Percentiles rank a stretch among this genome's conserved stretches.
phyloP scores from a whole-genome alignment of 2,797 vertebrate genomes.

The Fistularia commersonii region DNA sequence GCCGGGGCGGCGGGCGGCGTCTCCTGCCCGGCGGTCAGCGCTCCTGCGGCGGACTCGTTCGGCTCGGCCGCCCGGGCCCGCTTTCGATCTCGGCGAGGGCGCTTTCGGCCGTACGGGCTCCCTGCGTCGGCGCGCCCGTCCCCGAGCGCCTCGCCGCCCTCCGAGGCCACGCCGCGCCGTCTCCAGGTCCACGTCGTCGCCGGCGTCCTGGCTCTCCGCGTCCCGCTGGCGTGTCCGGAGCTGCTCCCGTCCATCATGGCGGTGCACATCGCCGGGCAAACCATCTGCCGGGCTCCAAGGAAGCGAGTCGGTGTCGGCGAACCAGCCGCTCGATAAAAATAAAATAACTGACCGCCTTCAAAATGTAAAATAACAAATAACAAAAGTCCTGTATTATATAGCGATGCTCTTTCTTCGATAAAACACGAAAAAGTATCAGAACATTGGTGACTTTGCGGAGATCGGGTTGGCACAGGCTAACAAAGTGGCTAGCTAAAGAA shows the following conservation, averaged over 20 bases:
- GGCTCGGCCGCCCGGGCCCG: constrained; percentile 4
- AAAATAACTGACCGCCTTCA: no score
- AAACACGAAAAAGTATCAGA: no score
- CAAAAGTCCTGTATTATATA: no score
- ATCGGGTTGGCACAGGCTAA: no score
- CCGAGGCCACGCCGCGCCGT: neutral
- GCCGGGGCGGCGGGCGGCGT: neutral
- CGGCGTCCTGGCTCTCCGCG: constrained; percentile 4
- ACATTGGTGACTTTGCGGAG: no score
- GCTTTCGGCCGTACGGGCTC: constrained; percentile 21
- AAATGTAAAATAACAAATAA: no score
- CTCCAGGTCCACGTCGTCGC: constrained; percentile 18
- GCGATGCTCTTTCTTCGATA: no score
- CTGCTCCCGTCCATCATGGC: constrained; percentile 40
- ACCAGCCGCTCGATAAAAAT: no score
- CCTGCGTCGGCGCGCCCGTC: neutral
- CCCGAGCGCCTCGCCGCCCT: constrained; percentile 16
- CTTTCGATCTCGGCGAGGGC: constrained; percentile 10
- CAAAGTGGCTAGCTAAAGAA: no score
- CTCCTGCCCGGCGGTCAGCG: neutral
- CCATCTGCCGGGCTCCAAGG: no score
- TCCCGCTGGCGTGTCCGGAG: constrained; percentile 1
- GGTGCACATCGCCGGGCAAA: constrained; percentile 58
- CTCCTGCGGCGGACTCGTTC: neutral
- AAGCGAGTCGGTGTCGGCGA: no score